These are phyloP conservation scores for Drosophila sulfurigaster DNA, from an alignment of 1,140 invertebrate genomes.

Conservation along the genomic window DNA sequence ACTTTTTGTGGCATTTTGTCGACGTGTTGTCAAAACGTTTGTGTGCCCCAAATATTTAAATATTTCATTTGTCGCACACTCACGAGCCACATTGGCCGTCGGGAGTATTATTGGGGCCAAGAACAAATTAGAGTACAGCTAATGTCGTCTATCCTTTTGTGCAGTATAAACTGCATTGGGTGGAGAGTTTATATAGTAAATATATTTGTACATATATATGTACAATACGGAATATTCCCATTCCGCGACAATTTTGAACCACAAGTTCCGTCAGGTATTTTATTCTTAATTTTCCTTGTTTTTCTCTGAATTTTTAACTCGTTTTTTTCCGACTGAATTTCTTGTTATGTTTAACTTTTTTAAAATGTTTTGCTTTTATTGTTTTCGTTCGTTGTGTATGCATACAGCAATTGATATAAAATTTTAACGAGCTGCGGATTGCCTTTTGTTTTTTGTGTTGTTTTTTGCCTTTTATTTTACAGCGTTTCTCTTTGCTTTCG, in stretches of 20 bases:
- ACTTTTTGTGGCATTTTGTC: constrained; percentile 70
- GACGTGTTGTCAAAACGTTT: constrained; percentile 74
- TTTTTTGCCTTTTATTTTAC: constrained; percentile 28
- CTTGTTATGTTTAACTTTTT: constrained; percentile 73
- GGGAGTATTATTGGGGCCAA: neutral
- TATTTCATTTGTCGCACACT: constrained; percentile 77
- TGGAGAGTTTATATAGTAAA: neutral
- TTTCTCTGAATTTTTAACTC: constrained; percentile 40
- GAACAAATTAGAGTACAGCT: constrained; percentile 27
- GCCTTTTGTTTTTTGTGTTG: constrained; percentile 30
- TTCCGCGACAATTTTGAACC: neutral
- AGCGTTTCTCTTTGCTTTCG: constrained; percentile 30
- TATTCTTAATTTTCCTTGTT: neutral
- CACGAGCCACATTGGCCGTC: neutral
- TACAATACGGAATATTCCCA: constrained; percentile 38
- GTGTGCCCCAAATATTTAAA: constrained; percentile 73
- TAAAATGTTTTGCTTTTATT: constrained; percentile 35
- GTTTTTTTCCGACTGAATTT: constrained; percentile 29
- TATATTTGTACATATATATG: neutral
- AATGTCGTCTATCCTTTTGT: neutral
- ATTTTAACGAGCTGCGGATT: constrained; percentile 76
- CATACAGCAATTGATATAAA: constrained; percentile 68
- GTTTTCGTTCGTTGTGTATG: constrained; percentile 32
- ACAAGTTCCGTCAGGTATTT: neutral
- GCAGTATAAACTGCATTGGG: neutral